Evolutionary conservation across 2,113 vertebrate species (phyloP), one percentile per base, ranked within the genome.

Genomic region (Pristiophorus japonicus): DNA sequence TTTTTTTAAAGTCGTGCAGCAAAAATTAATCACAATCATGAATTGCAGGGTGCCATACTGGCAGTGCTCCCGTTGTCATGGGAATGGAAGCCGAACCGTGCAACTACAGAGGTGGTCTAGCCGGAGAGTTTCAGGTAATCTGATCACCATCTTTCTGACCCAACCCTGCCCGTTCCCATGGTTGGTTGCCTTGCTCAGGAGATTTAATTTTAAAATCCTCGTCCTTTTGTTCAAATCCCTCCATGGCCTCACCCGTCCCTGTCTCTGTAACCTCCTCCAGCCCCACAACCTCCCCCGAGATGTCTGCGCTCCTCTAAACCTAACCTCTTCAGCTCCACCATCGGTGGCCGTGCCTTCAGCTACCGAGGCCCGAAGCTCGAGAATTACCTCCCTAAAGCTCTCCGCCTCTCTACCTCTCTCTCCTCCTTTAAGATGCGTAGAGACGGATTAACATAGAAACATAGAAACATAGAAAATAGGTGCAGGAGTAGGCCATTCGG

Each of bases 71-170:
- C 0, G 96, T 98, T 78, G 95, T 97, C 75, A 96, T 97, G 95
- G 97, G 96, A 47, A 96, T 97, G 38, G 98, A 98, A 0, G 97
- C 98, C 0, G 98, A 98, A 96, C 98, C 98, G 0, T 98, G 98
- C 98, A 97, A 65, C 0, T 97, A 96, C 95, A 98, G 98, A 94
- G 98, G 98, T 14, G 98, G 98, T 0, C 97, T 98, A 84, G 98
- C 97, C 22, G 98, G 98, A 67, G 98, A 98, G 96, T 97, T 98
- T 95, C 98, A 98, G 98, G 98, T 98, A 97, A 66, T 96, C 93
- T 84, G 0, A 0, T 63, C 55, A 2, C 55, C 27, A 20, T 18
- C 14, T 38, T 30, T 30, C 75, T 78, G n/a, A n/a, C 42, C 34
- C n/a, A n/a, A n/a, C n/a, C 38, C 34, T 62, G 1, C 55, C 88